Conservation (phyloP, 2,888 invertebrate genomes). For the Melanotus villosus region DNA sequence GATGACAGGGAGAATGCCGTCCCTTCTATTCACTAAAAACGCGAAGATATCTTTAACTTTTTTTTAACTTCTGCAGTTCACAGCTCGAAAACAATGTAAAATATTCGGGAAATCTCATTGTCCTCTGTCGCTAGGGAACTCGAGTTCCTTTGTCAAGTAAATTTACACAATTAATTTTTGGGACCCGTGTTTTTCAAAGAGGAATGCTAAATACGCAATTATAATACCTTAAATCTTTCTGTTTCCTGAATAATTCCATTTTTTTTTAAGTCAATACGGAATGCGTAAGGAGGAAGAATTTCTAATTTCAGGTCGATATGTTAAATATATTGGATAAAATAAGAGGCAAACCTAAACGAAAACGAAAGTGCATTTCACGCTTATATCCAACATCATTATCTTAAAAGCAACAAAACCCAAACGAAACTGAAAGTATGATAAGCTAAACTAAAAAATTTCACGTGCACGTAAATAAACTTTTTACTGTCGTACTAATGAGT, state of each 20-base stretch:
- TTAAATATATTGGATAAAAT: neutral
- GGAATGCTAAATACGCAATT: slow-evolving; percentile 4
- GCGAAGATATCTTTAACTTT: neutral
- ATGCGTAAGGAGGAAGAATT: neutral
- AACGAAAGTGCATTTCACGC: slow-evolving; percentile 12
- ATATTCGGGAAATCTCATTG: slow-evolving; percentile 6
- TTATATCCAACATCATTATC: neutral
- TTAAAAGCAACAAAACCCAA: neutral
- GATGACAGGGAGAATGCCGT: neutral
- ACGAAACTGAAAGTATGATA: slow-evolving; percentile 12
- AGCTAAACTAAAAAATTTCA: neutral
- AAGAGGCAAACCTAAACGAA: neutral
- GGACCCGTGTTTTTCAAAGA: neutral
- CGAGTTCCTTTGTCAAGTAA: slow-evolving; percentile 8
- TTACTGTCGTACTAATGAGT: slow-evolving; percentile 9
- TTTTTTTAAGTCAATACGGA: too few relatives aligned
- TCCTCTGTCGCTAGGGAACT: too few relatives aligned
- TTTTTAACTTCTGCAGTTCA: slow-evolving; percentile 7
- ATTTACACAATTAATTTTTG: slow-evolving; percentile 16
- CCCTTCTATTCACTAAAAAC: neutral
- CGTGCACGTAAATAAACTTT: neutral
- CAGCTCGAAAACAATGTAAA: slow-evolving; percentile 6
- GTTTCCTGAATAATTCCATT: slow-evolving; percentile 4
- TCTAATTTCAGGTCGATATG: neutral
- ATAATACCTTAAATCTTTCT: slow-evolving; percentile 14